These are phyloP conservation scores for Lochmaea capreae DNA, from an alignment of 2,888 invertebrate species.

Conservation along the genomic window DNA sequence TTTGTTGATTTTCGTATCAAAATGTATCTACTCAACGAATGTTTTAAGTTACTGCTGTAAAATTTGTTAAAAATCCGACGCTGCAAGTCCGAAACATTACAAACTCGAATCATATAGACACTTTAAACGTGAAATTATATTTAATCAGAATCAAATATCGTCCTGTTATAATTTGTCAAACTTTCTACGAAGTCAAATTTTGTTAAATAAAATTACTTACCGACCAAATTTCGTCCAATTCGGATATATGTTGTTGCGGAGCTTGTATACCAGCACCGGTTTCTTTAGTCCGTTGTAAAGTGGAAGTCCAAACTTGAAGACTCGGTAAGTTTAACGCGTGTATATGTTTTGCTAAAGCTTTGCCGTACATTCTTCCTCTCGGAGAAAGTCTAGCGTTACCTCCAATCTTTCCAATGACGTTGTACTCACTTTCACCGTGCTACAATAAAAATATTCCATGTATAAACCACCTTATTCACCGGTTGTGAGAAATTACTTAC, in stretches of 20 bases:
- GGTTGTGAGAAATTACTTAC: conserved; percentile 68
- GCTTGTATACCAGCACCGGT: conserved; percentile 85
- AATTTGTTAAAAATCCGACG: no score
- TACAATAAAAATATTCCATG: conserved; percentile 60
- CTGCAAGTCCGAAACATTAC: no score
- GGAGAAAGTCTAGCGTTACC: conserved; percentile 89
- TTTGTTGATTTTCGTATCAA: no score
- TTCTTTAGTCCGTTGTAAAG: conserved; percentile 88
- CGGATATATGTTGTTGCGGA: conserved; percentile 85
- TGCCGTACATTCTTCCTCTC: conserved; percentile 83
- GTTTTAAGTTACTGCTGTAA: no score
- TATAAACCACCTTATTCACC: no score
- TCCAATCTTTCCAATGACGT: conserved; percentile 89
- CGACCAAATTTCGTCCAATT: conserved; percentile 93
- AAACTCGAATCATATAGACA: no score
- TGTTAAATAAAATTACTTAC: conserved; percentile 67
- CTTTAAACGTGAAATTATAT: no score
- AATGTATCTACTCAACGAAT: no score
- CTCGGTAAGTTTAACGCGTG: conserved; percentile 76
- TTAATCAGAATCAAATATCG: no score
- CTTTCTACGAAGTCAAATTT: no score
- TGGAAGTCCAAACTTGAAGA: conserved; percentile 91
- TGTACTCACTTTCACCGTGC: conserved; percentile 96
- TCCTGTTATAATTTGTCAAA: no score
- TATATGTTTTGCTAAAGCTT: conserved; percentile 79